phyloP scores from a whole-genome alignment of 2,113 vertebrate species.

The Paradisaea rubra region DNA sequence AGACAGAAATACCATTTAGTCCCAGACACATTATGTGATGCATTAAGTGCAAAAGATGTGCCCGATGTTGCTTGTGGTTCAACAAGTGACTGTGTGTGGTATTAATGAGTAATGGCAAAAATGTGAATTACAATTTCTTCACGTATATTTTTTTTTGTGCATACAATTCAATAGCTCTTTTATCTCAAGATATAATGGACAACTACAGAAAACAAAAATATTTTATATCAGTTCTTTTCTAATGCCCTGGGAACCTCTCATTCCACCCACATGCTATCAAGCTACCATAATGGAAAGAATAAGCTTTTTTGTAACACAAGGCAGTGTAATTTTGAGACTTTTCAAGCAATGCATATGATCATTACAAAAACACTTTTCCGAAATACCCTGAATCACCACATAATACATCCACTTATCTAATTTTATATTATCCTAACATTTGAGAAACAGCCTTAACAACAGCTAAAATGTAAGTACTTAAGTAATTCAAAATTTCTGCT shows the following conservation, averaged over 20 bases:
- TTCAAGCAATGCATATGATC: not conserved
- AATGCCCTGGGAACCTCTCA: slow-evolving; percentile 17
- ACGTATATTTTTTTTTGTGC: not conserved
- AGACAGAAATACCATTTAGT: not conserved
- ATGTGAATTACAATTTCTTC: not conserved
- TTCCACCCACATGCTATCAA: slow-evolving; percentile 45
- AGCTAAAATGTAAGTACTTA: not conserved
- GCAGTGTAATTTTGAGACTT: slow-evolving; percentile 43
- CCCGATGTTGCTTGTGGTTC: not conserved
- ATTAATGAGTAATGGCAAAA: not conserved
- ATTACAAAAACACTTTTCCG: slow-evolving; percentile 30
- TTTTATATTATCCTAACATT: not conserved
- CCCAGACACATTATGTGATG: not conserved
- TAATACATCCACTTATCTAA: slow-evolving; percentile 14
- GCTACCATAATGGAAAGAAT: slow-evolving; percentile 38
- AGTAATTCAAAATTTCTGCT: not conserved
- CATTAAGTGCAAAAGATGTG: not conserved
- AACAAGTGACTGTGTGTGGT: not conserved
- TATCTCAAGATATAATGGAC: not conserved
- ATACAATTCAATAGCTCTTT: not conserved
- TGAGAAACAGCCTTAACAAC: not conserved
- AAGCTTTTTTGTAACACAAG: slow-evolving; percentile 43
- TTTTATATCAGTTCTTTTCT: slow-evolving; percentile 48
- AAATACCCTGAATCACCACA: slow-evolving; percentile 2
- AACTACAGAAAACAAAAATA: slow-evolving; percentile 50